Conservation (phyloP, 2,113 vertebrate genomes). For the Sialia sialis region DNA sequence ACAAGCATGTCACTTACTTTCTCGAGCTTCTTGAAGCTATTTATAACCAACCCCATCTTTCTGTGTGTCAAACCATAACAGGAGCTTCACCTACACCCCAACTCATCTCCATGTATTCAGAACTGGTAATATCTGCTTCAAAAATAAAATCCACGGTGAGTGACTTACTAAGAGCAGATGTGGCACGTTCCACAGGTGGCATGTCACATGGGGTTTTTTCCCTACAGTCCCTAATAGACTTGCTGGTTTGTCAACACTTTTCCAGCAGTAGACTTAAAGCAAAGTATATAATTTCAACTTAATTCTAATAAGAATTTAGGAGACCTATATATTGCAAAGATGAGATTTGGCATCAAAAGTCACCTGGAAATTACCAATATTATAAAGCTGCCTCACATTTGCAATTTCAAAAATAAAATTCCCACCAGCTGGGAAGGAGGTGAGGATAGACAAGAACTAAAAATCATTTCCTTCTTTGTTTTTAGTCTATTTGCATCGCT, state of each 20-base stretch:
- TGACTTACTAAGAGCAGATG: background rate
- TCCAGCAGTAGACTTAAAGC: background rate
- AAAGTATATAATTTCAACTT: background rate
- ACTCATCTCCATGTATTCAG: background rate
- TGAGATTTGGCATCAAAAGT: background rate
- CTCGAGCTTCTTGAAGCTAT: background rate
- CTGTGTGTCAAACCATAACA: background rate
- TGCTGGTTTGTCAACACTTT: background rate
- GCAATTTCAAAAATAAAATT: background rate
- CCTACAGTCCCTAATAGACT: background rate
- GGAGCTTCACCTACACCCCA: background rate
- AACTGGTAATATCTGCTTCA: background rate
- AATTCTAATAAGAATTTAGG: background rate
- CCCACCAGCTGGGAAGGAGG: background rate
- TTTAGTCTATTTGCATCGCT: background rate
- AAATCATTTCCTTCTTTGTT: background rate
- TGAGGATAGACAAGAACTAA: background rate
- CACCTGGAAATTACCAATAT: background rate
- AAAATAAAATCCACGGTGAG: background rate
- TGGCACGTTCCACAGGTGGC: background rate
- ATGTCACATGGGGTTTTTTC: rapidly evolving
- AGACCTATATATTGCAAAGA: background rate
- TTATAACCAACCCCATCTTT: background rate
- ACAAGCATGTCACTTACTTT: background rate
- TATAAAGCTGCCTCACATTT: background rate